Conservation (phyloP, 2,888 invertebrate genomes). For the Harpagoxenus sublaevis region DNA sequence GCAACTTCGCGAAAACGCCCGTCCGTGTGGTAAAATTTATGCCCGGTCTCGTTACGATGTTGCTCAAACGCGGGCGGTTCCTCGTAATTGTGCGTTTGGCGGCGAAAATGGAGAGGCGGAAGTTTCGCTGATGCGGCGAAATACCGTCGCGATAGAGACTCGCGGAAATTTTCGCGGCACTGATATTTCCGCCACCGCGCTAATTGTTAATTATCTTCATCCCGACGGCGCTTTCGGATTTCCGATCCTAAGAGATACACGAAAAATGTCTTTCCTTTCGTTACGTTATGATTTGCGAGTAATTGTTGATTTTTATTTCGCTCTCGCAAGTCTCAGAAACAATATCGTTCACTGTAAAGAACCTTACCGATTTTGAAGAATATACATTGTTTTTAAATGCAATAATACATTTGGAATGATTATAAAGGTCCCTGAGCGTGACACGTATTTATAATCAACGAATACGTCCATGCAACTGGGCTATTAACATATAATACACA, state of each 20-base stretch:
- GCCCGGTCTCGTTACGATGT: conserved; percentile 55
- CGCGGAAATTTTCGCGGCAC: conserved; percentile 52
- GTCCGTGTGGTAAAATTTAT: conserved; percentile 55
- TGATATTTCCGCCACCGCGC: conserved; percentile 47
- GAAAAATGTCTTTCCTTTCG: background rate
- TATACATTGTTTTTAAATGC: background rate
- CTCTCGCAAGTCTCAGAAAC: background rate
- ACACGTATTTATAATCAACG: too few relatives aligned
- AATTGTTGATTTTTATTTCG: background rate
- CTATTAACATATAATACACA: background rate
- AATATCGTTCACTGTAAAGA: background rate
- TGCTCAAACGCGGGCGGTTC: conserved; percentile 54
- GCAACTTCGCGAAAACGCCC: conserved; percentile 55
- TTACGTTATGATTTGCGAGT: background rate
- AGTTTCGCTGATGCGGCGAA: conserved; percentile 51
- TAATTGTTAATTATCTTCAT: conserved; percentile 55
- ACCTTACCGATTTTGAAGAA: background rate
- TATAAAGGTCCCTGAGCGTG: too few relatives aligned
- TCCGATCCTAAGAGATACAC: conserved; percentile 21
- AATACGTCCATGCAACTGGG: too few relatives aligned
- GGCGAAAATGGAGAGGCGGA: conserved; percentile 50
- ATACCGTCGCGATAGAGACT: conserved; percentile 46
- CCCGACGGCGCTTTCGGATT: background rate
- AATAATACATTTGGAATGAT: background rate
- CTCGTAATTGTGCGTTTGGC: conserved; percentile 55